Conservation (phyloP, 2,797 vertebrate genomes). For the Microctenopoma steveboyesi region DNA sequence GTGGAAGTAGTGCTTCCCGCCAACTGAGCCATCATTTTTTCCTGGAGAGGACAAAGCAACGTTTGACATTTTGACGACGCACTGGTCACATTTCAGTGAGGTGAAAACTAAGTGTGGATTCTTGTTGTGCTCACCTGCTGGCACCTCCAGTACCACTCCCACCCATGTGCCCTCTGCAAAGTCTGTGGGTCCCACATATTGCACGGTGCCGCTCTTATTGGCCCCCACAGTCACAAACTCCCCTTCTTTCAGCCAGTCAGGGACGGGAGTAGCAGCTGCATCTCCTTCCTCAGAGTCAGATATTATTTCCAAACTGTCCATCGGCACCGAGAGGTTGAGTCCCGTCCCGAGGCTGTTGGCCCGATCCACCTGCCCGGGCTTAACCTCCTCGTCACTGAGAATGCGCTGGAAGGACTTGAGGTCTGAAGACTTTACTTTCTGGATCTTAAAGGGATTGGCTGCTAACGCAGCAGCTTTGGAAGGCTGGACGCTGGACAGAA, state of each 20-base stretch:
- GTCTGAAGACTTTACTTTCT: constrained; percentile 82
- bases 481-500: constrained; percentile 1
- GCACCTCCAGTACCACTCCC: constrained; percentile 93
- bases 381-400: constrained; percentile 56
- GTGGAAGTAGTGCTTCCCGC: constrained; percentile 92
- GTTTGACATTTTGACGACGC: neutral
- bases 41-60: constrained; percentile 73
- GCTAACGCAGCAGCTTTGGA: constrained; percentile 21
- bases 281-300: constrained; percentile 86
- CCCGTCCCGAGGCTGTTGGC: constrained; percentile 33
- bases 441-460: constrained; percentile 82
- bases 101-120: too few relatives aligned
- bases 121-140: constrained; percentile 84
- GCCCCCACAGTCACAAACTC: constrained; percentile 89
- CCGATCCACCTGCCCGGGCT: neutral
- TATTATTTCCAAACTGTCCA: constrained; percentile 80
- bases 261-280: constrained; percentile 52
- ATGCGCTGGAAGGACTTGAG: constrained; percentile 82
- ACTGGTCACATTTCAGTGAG: neutral
- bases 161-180: constrained; percentile 94
- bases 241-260: constrained; percentile 93
- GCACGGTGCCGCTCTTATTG: constrained; percentile 88
- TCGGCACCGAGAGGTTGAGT: constrained; percentile 49
- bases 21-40: constrained; percentile 94
- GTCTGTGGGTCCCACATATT: constrained; percentile 90